phyloP scores from a whole-genome alignment of 2,888 invertebrate species.

The Lathronympha strigana region DNA sequence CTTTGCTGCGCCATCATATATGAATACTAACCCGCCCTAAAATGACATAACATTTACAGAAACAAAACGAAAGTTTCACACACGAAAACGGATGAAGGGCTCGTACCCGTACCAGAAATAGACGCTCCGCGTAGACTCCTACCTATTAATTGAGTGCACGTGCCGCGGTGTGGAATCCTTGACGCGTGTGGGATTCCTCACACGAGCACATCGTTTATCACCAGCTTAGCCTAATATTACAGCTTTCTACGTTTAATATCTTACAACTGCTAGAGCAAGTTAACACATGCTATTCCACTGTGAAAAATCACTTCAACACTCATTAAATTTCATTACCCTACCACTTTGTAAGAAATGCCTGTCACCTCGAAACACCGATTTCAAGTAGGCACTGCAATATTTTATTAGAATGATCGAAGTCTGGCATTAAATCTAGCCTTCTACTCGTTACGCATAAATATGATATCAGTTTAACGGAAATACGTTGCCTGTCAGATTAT shows the following conservation, averaged over 20 bases:
- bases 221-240: conserved; percentile 32
- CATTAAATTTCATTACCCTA: neutral
- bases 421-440: conserved; percentile 41
- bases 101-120: conserved; percentile 53
- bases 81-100: conserved; percentile 37
- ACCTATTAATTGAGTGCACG: conserved; percentile 57
- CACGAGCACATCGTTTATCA: conserved; percentile 43
- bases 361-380: neutral
- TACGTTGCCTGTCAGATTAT: conserved; percentile 30
- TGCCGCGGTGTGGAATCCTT: conserved; percentile 50
- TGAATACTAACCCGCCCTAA: no score
- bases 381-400: neutral
- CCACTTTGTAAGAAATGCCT: neutral
- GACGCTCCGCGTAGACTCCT: conserved; percentile 50
- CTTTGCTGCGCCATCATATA: no score
- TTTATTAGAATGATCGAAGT: neutral
- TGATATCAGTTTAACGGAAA: conserved; percentile 26
- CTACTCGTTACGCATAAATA: conserved; percentile 19
- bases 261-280: neutral
- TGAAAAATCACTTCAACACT: neutral
- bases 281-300: no score
- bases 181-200: conserved; percentile 48
- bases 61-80: conserved; percentile 8
- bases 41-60: neutral
- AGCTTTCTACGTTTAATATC: neutral